phyloP scores from a whole-genome alignment of 2,113 vertebrate species.

The Pygoscelis adeliae region DNA sequence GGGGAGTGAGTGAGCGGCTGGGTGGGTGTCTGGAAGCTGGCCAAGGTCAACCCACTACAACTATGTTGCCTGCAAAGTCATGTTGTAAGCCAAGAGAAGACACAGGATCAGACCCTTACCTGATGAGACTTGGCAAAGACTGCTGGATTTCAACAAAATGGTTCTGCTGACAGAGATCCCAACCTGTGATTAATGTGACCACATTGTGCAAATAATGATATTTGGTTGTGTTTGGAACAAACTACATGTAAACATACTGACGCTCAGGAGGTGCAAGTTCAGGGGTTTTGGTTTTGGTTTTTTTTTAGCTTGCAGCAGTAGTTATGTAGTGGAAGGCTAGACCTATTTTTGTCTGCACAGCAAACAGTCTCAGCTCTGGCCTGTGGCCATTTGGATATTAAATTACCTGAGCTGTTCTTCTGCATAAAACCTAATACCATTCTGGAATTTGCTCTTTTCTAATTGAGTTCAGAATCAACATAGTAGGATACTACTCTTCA shows the following conservation, averaged over 20 bases:
- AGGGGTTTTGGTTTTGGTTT: accelerated
- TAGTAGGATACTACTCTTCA: not conserved
- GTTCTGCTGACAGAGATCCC: not conserved
- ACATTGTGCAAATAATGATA: accelerated
- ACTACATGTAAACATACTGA: not conserved
- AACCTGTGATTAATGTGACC: not conserved
- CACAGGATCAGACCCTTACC: not conserved
- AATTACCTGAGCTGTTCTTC: not conserved
- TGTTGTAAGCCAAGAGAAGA: not conserved
- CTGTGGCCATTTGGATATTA: not conserved
- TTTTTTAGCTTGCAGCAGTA: not conserved
- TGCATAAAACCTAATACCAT: not conserved
- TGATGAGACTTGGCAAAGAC: not conserved
- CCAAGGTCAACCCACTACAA: not conserved
- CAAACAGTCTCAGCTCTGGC: not conserved
- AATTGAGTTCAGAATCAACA: not conserved
- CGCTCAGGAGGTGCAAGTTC: not conserved
- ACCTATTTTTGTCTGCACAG: not conserved
- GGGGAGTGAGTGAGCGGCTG: not conserved
- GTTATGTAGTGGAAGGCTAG: not conserved
- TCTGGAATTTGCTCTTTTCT: constrained; percentile 4
- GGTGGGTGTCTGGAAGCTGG: not conserved
- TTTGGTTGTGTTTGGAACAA: not conserved
- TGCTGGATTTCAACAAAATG: not conserved
- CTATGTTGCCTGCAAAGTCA: not conserved